phyloP scores from a whole-genome alignment of 2,888 invertebrate genomes.

The Orthonychiurus folsomi region DNA sequence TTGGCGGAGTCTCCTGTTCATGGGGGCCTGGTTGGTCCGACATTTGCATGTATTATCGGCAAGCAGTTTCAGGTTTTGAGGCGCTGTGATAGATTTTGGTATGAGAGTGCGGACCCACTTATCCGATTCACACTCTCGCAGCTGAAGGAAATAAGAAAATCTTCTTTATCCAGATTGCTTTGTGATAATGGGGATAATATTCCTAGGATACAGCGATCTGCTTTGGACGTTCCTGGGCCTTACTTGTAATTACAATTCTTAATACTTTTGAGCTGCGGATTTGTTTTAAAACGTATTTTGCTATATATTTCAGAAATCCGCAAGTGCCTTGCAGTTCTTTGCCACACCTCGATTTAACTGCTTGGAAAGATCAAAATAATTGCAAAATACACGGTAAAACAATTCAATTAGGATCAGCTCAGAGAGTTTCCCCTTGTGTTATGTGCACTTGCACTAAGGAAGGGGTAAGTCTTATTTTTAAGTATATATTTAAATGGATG shows the following conservation, averaged over 20 bases:
- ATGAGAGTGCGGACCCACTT: constrained; percentile 47
- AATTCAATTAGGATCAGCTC: constrained; percentile 46
- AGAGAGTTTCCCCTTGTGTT: constrained; percentile 47
- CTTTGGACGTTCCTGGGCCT: constrained; percentile 48
- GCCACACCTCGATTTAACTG: constrained; percentile 43
- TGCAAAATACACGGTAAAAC: constrained; percentile 45
- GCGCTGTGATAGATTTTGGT: constrained; percentile 54
- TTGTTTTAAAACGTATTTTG: background rate
- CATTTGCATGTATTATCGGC: constrained; percentile 53
- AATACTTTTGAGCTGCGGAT: background rate
- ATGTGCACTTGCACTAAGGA: constrained; percentile 50
- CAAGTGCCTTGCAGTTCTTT: constrained; percentile 43
- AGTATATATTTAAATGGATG: constrained; percentile 12
- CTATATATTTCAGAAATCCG: constrained; percentile 42
- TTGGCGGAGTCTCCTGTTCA: constrained; percentile 50
- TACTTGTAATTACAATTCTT: constrained; percentile 45
- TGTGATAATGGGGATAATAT: constrained; percentile 50
- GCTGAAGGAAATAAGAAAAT: constrained; percentile 64
- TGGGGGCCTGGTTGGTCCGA: constrained; percentile 52
- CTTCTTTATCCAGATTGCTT: constrained; percentile 47
- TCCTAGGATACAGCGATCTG: constrained; percentile 47
- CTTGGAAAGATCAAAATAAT: constrained; percentile 45
- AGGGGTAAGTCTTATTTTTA: constrained; percentile 43
- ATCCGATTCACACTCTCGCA: constrained; percentile 56
- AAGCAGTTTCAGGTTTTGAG: constrained; percentile 49